phyloP scores from a whole-genome alignment of 2,888 invertebrate species.

The Masnerella sp. region DNA sequence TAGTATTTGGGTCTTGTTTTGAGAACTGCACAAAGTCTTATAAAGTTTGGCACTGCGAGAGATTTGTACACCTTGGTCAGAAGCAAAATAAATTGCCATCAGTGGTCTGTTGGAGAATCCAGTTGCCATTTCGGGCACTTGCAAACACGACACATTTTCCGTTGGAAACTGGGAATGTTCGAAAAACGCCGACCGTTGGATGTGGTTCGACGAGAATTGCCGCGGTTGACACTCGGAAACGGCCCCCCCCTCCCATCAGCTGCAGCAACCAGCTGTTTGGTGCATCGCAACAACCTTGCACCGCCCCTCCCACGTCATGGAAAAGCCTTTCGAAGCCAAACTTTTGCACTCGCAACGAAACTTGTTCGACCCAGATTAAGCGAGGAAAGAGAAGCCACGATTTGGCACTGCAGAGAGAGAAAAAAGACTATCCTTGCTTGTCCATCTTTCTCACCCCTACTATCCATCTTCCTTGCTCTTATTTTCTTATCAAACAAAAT shows the following conservation, averaged over 20 bases:
- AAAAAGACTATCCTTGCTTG: conserved; percentile 7
- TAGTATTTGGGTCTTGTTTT: no score
- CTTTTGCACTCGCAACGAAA: conserved; percentile 39
- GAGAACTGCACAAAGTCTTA: no score
- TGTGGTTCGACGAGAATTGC: no score
- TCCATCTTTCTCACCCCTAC: not conserved
- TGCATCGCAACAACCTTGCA: conserved; percentile 49
- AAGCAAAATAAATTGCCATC: no score
- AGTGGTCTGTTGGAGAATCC: no score
- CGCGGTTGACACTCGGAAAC: no score
- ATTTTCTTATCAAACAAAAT: not conserved
- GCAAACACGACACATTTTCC: no score
- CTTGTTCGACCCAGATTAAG: conserved; percentile 46
- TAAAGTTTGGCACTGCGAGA: no score
- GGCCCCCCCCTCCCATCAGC: not conserved
- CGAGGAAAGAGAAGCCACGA: conserved; percentile 5
- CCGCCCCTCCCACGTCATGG: conserved; percentile 2
- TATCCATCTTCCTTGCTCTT: not conserved
- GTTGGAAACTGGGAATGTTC: no score
- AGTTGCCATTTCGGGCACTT: no score
- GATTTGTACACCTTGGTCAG: no score
- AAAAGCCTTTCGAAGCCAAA: conserved; percentile 38
- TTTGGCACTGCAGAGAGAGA: conserved; percentile 6
- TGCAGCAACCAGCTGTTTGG: conserved; percentile 1
- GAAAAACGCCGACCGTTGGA: no score